These are phyloP conservation scores for Atopsyche davidsoni DNA, from an alignment of 1,140 invertebrate genomes.

Conservation along the genomic window DNA sequence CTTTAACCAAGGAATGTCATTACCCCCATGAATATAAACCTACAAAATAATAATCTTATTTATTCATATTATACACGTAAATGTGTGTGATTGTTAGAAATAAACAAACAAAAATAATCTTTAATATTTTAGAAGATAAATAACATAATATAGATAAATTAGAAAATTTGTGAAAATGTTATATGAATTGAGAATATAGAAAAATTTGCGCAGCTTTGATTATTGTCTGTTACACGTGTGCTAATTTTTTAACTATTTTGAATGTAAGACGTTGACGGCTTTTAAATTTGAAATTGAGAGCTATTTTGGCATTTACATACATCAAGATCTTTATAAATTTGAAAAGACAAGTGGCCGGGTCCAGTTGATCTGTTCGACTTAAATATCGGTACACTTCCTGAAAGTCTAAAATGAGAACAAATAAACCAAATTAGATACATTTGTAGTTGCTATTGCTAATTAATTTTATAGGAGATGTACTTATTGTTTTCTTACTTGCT, in stretches of 20 bases:
- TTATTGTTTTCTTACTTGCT: slow-evolving; percentile 36
- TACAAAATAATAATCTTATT: slow-evolving; percentile 19
- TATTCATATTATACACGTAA: no score
- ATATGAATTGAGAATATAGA: no score
- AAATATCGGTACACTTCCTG: slow-evolving; percentile 27
- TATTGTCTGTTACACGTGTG: no score
- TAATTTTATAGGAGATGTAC: background rate
- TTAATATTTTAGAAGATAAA: no score
- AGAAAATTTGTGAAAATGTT: no score
- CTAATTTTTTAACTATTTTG: no score
- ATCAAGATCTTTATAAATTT: slow-evolving; percentile 37
- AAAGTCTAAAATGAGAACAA: slow-evolving; percentile 14
- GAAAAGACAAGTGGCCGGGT: slow-evolving; percentile 42
- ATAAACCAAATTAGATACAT: no score
- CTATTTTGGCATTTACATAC: slow-evolving; percentile 26
- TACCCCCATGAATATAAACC: slow-evolving; percentile 44
- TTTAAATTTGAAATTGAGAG: slow-evolving; percentile 1
- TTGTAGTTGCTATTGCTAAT: no score
- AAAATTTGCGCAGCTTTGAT: no score
- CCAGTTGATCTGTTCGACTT: slow-evolving; percentile 39
- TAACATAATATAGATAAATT: no score
- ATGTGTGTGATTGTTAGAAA: background rate
- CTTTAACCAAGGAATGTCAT: slow-evolving; percentile 47
- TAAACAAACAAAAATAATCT: no score
- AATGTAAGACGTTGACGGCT: no score